A percentile compares a stretch with the other conserved stretches of the same genome.
Evolutionary conservation across 2,888 invertebrate species (phyloP).

Genomic region (Lagria hirta): DNA sequence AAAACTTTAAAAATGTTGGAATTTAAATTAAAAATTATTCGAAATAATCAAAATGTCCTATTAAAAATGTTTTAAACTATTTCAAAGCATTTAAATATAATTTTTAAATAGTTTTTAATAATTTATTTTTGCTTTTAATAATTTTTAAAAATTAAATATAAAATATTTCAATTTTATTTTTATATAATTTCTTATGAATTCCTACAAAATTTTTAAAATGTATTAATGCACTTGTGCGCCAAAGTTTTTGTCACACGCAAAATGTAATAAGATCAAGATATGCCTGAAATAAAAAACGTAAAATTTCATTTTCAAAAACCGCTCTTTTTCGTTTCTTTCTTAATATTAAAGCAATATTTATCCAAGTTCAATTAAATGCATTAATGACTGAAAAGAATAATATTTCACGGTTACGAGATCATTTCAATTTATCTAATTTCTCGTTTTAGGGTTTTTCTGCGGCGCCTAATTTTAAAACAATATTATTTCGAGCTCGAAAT

Average conservation of each 20-base stretch:
- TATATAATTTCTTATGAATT: background rate
- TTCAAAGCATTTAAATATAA: too few relatives aligned
- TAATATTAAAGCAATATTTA: constrained; percentile 13
- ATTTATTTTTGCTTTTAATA: too few relatives aligned
- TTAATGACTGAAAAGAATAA: constrained; percentile 19
- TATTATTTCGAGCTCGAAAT: constrained; percentile 23
- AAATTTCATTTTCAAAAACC: background rate
- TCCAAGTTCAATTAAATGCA: constrained; percentile 22
- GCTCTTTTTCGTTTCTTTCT: background rate
- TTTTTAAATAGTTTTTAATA: too few relatives aligned
- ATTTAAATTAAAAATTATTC: background rate
- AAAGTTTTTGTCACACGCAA: background rate
- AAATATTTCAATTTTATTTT: background rate
- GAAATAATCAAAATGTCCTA: background rate
- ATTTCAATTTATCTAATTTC: constrained; percentile 25
- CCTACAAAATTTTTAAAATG: background rate
- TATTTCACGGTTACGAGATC: constrained; percentile 16
- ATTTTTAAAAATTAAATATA: too few relatives aligned
- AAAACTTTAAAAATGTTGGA: too few relatives aligned
- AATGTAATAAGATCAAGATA: background rate
- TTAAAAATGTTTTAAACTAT: too few relatives aligned
- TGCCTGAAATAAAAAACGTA: background rate
- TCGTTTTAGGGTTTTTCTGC: constrained; percentile 20
- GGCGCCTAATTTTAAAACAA: constrained; percentile 23
- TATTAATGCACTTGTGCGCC: too few relatives aligned